These are phyloP conservation scores for Conchocele bisecta DNA, from an alignment of 2,888 invertebrate species.

Conservation along the genomic window DNA sequence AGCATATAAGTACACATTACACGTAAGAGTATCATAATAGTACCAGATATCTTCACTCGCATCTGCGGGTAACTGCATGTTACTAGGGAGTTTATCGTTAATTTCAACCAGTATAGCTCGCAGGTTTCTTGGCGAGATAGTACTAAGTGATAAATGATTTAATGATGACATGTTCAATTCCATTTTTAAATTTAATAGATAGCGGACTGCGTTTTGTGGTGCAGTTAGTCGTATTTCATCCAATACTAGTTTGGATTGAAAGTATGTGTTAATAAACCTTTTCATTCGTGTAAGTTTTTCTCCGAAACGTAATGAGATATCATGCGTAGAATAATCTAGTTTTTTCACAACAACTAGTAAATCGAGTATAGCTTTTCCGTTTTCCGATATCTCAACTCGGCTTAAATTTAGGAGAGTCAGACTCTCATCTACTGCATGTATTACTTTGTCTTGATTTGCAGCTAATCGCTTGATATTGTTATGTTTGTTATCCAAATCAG, in stretches of 20 bases:
- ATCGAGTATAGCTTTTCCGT: background rate
- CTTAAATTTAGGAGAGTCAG: background rate
- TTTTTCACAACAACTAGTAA: background rate
- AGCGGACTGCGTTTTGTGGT: background rate
- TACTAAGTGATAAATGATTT: background rate
- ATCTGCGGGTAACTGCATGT: too few relatives aligned
- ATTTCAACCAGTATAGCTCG: too few relatives aligned
- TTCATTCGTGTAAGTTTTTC: background rate
- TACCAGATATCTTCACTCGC: too few relatives aligned
- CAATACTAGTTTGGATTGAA: background rate
- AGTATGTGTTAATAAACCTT: background rate
- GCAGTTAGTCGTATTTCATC: background rate
- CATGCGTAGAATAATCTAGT: background rate
- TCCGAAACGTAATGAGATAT: background rate
- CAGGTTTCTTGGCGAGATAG: background rate
- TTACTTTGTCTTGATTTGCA: background rate
- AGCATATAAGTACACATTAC: too few relatives aligned
- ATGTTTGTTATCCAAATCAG: background rate
- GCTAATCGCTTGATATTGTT: background rate
- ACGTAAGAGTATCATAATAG: too few relatives aligned
- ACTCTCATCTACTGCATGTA: background rate
- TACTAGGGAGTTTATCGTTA: too few relatives aligned
- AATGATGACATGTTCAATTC: slow-evolving; percentile 1
- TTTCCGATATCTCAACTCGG: background rate
- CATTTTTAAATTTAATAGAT: background rate